Evolutionary conservation across 1,140 invertebrate genomes (phyloP).

Genomic region (Drosophila pruinosa): DNA sequence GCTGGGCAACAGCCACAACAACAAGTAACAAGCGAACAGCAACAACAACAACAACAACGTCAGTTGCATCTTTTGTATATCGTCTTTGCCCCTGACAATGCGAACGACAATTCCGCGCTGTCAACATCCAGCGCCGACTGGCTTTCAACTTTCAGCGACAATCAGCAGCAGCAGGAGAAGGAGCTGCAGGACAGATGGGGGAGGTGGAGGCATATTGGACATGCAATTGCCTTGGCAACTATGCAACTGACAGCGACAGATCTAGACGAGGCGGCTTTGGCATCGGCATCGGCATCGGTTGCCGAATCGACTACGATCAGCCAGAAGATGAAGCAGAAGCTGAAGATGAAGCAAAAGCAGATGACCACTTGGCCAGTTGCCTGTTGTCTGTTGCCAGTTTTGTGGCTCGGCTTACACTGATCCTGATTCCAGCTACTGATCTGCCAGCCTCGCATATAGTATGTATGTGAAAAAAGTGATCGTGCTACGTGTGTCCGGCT

Average conservation of each 20-base stretch:
- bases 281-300: conserved; percentile 23
- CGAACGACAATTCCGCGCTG: conserved; percentile 79
- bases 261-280: conserved; percentile 60
- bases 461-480: conserved; percentile 56
- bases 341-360: not conserved
- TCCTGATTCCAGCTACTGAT: conserved; percentile 79
- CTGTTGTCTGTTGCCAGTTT: not conserved
- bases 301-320: conserved; percentile 13
- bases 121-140: conserved; percentile 63
- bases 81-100: conserved; percentile 65
- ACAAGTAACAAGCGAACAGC: conserved; percentile 35
- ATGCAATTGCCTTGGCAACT: conserved; percentile 74
- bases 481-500: conserved; percentile 73
- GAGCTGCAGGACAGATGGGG: not conserved
- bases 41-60: conserved; percentile 35
- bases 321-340: not conserved
- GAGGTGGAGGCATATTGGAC: conserved; percentile 39
- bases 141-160: conserved; percentile 76
- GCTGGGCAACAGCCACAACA: conserved; percentile 24
- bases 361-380: too few species aligned
- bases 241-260: conserved; percentile 76
- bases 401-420: conserved; percentile 64
- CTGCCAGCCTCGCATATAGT: conserved; percentile 20
- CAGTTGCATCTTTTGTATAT: conserved; percentile 80
- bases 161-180: conserved; percentile 31